Evolutionary conservation across 1,140 invertebrate genomes (phyloP).

Genomic region (Neodiprion virginianus): DNA sequence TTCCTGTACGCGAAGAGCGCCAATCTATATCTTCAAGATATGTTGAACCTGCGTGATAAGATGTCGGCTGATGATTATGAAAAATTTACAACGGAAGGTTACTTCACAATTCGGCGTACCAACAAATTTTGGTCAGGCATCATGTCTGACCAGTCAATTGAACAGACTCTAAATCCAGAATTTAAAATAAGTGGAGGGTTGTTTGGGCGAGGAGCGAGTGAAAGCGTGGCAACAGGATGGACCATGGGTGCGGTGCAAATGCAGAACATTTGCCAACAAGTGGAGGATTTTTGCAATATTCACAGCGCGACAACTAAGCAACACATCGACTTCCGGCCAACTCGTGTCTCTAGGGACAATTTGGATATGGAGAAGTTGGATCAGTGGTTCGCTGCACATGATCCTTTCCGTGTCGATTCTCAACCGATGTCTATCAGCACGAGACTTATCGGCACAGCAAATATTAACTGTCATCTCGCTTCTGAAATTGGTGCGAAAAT

Average conservation of each 20-base stretch:
- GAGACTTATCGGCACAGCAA: constrained; percentile 48
- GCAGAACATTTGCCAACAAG: constrained; percentile 38
- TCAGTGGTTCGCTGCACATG: constrained; percentile 46
- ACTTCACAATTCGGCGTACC: constrained; percentile 45
- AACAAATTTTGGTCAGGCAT: constrained; percentile 54
- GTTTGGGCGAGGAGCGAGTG: constrained; percentile 32
- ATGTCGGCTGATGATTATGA: constrained; percentile 36
- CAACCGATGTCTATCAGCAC: constrained; percentile 46
- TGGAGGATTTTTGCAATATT: constrained; percentile 42
- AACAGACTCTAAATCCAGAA: constrained; percentile 50
- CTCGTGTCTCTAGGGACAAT: constrained; percentile 47
- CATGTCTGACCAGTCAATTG: constrained; percentile 53
- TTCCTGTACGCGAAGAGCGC: constrained; percentile 57
- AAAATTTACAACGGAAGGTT: constrained; percentile 43
- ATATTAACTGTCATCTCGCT: constrained; percentile 54
- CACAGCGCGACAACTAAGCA: constrained; percentile 48
- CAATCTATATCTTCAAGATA: constrained; percentile 56
- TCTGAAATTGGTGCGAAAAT: constrained; percentile 45
- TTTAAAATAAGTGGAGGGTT: constrained; percentile 44
- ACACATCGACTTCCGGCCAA: constrained; percentile 53
- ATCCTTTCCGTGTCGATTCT: constrained; percentile 40
- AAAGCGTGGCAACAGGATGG: constrained; percentile 33
- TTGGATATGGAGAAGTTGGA: constrained; percentile 43
- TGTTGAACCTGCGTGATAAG: constrained; percentile 48
- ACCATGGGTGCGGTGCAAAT: constrained; percentile 23